These are phyloP conservation scores for Miniopterus natalensis DNA, from an alignment of 2,113 vertebrate species.

Conservation along the genomic window DNA sequence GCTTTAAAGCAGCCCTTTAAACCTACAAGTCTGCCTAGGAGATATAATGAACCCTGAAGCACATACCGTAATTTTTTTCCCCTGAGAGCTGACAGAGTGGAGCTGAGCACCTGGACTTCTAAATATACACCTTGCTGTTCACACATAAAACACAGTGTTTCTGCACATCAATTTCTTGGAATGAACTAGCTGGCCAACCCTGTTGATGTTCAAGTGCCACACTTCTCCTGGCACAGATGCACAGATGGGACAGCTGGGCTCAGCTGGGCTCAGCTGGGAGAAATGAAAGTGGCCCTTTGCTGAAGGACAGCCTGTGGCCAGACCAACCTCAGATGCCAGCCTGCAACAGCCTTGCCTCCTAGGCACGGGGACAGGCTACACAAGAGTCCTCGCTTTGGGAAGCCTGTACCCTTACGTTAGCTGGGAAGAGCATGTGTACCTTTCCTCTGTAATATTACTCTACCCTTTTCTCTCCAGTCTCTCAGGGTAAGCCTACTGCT, in stretches of 20 bases:
- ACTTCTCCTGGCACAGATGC: not conserved
- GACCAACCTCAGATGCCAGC: not conserved
- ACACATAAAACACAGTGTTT: conserved; percentile 68
- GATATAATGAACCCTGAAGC: conserved; percentile 81
- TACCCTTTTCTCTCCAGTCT: not conserved
- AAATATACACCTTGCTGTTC: conserved; percentile 73
- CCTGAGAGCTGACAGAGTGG: conserved; percentile 66
- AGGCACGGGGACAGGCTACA: accelerated
- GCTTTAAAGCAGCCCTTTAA: conserved; percentile 79
- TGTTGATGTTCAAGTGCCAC: not conserved
- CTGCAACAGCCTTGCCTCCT: accelerated
- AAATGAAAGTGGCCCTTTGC: not conserved
- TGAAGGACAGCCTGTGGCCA: not conserved
- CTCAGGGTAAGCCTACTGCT: not conserved
- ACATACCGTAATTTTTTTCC: conserved; percentile 43
- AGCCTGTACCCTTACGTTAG: not conserved
- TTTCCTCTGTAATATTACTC: not conserved
- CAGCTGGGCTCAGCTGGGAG: not conserved
- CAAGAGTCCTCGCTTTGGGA: not conserved
- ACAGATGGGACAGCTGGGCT: not conserved
- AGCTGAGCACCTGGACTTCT: conserved; percentile 65
- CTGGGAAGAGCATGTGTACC: accelerated
- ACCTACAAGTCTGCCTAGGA: conserved; percentile 71
- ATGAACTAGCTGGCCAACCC: not conserved
- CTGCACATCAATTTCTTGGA: conserved; percentile 48